Base-by-base conservation (phyloP, 1,140 invertebrate genomes). In the Diuraphis noxia region DNA sequence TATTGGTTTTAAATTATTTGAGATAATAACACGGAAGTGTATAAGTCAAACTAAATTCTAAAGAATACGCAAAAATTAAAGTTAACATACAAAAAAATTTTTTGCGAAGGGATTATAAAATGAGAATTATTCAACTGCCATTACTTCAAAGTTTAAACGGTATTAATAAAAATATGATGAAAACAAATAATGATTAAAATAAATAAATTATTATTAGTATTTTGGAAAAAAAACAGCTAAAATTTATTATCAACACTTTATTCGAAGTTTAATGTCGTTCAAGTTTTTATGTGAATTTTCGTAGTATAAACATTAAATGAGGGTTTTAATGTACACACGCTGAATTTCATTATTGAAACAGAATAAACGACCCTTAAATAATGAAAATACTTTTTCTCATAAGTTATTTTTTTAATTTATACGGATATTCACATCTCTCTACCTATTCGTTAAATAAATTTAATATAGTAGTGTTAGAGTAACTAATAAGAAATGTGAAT, bases 331-430 rank as follows among this genome's bases (percentile, higher is more conserved):
- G 36, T 82, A 82, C 36, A 82, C 2, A 82, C 79, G 9, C 23
- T 38, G 79, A 82, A 82, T 38, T 82, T 82, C 79, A 82, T 82
- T 82, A 82, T 40, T 82, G 23, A 38, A 82, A 82, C 9, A 25
- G 23, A 82, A 82, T 82, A 82, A 82, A 38, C 36, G 36, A 38
- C 38, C 79, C 10, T 82, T 40, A 82, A 82, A 82, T 82, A 40
- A 82, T 41, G 38, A 82, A 82, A 38, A 82, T 40, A 82, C 21
- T 38, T 82, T 40, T 82, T 82, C 23, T 82, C 23, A 82, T 79
- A 79, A 36, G 77, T 23, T 81, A n/a, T 82, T 82, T 40, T 82
- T 49, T 49, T 7, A 82, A 82, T 82, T 82, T 10, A 82, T 30
- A 40, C 4, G 21, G 21, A 82, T 82, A 10, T 82, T 40, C 25